These are phyloP conservation scores for Naja naja DNA, from an alignment of 2,113 vertebrate genomes.

Conservation along the genomic window DNA sequence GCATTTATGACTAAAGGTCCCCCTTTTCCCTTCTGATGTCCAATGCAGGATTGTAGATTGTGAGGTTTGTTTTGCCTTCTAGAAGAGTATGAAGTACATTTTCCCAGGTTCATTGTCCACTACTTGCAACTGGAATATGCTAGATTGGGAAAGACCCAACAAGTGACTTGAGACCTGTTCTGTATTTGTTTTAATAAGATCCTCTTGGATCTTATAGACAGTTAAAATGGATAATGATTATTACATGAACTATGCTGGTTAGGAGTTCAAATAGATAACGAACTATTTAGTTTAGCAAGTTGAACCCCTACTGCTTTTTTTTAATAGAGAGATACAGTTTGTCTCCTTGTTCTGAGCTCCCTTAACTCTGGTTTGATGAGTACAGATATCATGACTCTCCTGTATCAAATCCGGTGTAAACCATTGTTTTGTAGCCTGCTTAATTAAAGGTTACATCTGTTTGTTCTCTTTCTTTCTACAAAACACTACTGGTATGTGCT, in stretches of 20 bases:
- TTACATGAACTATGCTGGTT: not conserved
- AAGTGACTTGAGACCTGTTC: not conserved
- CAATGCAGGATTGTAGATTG: not conserved
- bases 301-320: not conserved
- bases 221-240: not conserved
- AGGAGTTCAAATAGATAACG: not conserved
- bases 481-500: not conserved
- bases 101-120: not conserved
- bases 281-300: not conserved
- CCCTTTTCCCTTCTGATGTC: not conserved
- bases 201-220: not conserved
- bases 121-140: not conserved
- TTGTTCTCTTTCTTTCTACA: not conserved
- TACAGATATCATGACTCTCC: not conserved
- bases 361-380: not conserved
- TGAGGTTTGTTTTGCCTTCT: not conserved
- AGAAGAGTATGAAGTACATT: not conserved
- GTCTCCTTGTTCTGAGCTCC: not conserved
- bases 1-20: not conserved
- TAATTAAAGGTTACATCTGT: not conserved
- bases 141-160: not conserved
- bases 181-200: not conserved
- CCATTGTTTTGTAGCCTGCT: not conserved
- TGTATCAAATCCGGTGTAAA: not conserved
- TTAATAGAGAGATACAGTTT: not conserved